Evolutionary conservation across 2,797 vertebrate genomes (phyloP).

Genomic region (Neoniphon sammara): DNA sequence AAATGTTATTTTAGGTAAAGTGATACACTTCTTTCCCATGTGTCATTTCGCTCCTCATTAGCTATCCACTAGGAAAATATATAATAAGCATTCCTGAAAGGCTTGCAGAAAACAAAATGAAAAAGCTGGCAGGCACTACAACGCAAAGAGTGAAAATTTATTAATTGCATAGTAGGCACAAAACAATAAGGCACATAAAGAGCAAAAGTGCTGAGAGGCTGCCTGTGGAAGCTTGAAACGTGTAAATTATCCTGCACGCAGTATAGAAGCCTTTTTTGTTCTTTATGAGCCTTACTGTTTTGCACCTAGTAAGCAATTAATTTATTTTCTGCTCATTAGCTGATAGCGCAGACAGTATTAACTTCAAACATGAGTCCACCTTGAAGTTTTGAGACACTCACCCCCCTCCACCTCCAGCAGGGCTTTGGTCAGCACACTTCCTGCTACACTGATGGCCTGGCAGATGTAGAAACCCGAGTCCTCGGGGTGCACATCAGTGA

Average conservation of each 20-base stretch:
- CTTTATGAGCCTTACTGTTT: conserved; percentile 41
- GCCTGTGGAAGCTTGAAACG: conserved; percentile 36
- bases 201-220: conserved; percentile 46
- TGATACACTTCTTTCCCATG: conserved; percentile 10
- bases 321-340: conserved; percentile 60
- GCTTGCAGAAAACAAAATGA: conserved; percentile 19
- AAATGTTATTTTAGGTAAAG: conserved; percentile 20
- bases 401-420: conserved; percentile 89
- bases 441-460: conserved; percentile 96
- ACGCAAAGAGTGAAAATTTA: conserved; percentile 36
- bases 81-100: conserved; percentile 1
- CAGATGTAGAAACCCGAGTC: conserved; percentile 96
- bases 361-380: conserved; percentile 12
- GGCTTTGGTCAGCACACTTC: conserved; percentile 91
- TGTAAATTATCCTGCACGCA: conserved; percentile 57
- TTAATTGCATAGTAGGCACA: conserved; percentile 50
- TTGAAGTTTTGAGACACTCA: conserved; percentile 65
- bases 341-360: conserved; percentile 38
- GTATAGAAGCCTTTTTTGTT: conserved; percentile 20
- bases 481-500: conserved; percentile 83
- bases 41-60: conserved; percentile 13
- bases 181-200: conserved; percentile 47
- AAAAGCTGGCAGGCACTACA: conserved; percentile 25
- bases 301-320: conserved; percentile 61
- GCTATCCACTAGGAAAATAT: not conserved